Conservation (phyloP, 1,140 invertebrate species). For the Drosophila malerkotliana region DNA sequence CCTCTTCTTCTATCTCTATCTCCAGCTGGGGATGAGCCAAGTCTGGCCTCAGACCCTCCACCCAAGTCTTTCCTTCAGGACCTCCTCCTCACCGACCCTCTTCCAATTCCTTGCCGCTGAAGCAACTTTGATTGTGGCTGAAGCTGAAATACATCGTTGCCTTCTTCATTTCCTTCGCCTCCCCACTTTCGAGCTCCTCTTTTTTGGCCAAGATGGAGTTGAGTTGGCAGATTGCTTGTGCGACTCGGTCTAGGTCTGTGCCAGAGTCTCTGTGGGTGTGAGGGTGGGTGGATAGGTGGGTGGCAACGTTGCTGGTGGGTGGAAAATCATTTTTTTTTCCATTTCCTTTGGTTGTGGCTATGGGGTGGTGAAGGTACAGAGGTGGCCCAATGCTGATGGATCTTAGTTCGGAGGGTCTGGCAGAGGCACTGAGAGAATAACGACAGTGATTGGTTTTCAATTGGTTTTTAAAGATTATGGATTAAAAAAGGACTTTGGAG, state of each 20-base stretch:
- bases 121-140: constrained; percentile 81
- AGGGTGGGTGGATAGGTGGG: constrained; percentile 1
- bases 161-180: constrained; percentile 57
- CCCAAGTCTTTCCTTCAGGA: constrained; percentile 5
- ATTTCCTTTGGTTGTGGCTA: constrained; percentile 20
- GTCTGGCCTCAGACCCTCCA: constrained; percentile 53
- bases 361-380: constrained; percentile 8
- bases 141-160: constrained; percentile 71
- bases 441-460: neutral
- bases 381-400: constrained; percentile 64
- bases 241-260: constrained; percentile 28
- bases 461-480: neutral
- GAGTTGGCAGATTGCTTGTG: constrained; percentile 55
- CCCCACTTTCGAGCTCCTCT: constrained; percentile 30
- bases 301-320: constrained; percentile 53
- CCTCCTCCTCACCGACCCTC: constrained; percentile 28
- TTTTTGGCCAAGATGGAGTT: constrained; percentile 80
- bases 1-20: constrained; percentile 20
- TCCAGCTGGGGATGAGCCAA: constrained; percentile 69
- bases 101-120: constrained; percentile 44
- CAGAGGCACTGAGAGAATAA: constrained; percentile 47
- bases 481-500: no score
- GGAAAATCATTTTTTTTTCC: constrained; percentile 38
- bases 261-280: constrained; percentile 29
- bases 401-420: constrained; percentile 54